Base-by-base conservation (phyloP, 2,797 vertebrate genomes). In the Luscinia luscinia region DNA sequence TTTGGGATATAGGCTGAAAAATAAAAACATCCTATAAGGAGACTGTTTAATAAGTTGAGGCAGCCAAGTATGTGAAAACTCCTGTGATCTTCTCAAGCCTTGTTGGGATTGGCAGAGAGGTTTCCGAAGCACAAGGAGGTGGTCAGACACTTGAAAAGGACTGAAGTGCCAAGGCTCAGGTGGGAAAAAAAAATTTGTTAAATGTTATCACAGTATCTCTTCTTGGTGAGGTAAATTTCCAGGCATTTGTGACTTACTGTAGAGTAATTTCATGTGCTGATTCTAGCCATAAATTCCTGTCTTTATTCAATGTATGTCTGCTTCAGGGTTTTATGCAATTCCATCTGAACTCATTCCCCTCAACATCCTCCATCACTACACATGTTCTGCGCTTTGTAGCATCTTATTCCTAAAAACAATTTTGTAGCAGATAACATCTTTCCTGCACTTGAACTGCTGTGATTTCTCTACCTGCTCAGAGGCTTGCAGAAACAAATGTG, bases 21-120 rank as follows among this genome's bases (percentile, higher is more conserved):
- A 97, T 92, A 96, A 97, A 98, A 97, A 97, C 96, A 97, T 97
- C 96, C 92, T 97, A 95, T 87, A 95, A 97, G 95, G 94, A 97
- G 95, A 90, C 94, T 97, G 84, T 95, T 96, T 96, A 97, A 96
- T 95, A 96, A 90, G 70, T 30, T 63, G 72, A 80, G 82, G 93
- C 36, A 79, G 96, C 94, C 97, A 97, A 97, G 95, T 95, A 96
- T 84, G 83, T 82, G 89, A 96, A 96, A 94, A 93, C 80, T 93
- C 92, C 90, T 97, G 87, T 96, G 96, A 97, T 97, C 95, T 96
- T 96, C 87, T 93, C 69, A 87, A 36, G 38, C 43, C 78, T 96
- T 96, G 92, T 94, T 97, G 87, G 84, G 77, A 58, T 97, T 97
- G 97, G 97, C 97, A 97, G 64, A 46, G 75, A 46, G 40, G 68